phyloP scores from a whole-genome alignment of 2,888 invertebrate genomes.

The Elysia crispata region DNA sequence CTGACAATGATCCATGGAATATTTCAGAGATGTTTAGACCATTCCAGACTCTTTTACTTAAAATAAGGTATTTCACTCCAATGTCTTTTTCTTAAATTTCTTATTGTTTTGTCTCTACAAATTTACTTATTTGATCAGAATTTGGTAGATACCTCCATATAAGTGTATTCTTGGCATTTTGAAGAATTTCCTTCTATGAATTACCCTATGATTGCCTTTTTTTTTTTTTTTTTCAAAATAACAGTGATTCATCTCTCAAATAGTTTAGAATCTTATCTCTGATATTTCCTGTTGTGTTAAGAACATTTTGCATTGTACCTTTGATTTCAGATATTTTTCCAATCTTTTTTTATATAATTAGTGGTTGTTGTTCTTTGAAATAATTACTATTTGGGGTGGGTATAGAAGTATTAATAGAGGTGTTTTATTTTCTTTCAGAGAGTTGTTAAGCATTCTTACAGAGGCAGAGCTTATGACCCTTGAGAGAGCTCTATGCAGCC shows the following conservation, averaged over 20 bases:
- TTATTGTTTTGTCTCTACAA: too few species aligned
- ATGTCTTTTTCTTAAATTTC: too few species aligned
- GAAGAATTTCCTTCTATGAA: too few species aligned
- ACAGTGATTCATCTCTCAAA: too few species aligned
- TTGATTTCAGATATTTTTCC: not conserved
- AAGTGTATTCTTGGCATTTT: too few species aligned
- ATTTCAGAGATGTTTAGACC: constrained; percentile 98
- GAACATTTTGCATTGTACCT: not conserved
- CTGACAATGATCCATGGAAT: constrained; percentile 87
- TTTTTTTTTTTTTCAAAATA: too few species aligned
- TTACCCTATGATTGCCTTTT: too few species aligned
- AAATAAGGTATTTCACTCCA: constrained; percentile 81
- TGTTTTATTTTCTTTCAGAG: constrained; percentile 80
- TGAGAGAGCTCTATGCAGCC: constrained; percentile 93
- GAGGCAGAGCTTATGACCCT: constrained; percentile 89
- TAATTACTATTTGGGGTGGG: not conserved
- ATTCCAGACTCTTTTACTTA: constrained; percentile 87
- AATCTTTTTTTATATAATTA: not conserved
- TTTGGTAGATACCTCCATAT: too few species aligned
- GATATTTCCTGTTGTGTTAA: not conserved
- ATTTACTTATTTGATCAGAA: too few species aligned
- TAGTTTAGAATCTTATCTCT: not conserved
- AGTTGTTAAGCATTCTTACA: constrained; percentile 91
- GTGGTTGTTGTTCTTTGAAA: not conserved
- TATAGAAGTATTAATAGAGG: not conserved